Percentiles rank a stretch among this genome's conserved stretches.
These are phyloP conservation scores for Gorsachius goisagi DNA, from an alignment of 2,113 vertebrate genomes.

Conservation along the genomic window DNA sequence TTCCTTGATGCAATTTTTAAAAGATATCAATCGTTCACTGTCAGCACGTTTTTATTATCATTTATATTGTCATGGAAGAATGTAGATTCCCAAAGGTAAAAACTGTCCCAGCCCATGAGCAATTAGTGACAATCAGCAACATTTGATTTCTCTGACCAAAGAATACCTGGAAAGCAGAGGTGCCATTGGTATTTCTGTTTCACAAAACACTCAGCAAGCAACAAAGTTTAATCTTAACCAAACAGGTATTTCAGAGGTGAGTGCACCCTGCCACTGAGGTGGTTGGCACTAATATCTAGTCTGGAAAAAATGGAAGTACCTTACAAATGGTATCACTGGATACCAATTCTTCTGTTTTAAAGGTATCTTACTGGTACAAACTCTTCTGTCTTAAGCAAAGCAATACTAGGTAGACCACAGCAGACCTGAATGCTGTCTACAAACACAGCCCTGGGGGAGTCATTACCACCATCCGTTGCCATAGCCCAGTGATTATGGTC, in stretches of 20 bases:
- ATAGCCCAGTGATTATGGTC: background rate
- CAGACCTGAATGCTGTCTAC: background rate
- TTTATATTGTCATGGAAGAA: background rate
- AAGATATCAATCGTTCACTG: background rate
- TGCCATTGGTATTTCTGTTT: background rate
- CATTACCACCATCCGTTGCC: background rate
- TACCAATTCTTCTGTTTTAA: background rate
- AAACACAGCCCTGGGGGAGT: background rate
- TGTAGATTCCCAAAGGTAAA: background rate
- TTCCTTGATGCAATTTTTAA: background rate
- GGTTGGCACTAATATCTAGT: background rate
- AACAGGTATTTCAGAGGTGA: background rate
- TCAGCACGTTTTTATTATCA: background rate
- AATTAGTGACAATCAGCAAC: background rate
- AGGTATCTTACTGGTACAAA: background rate
- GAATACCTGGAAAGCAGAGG: background rate
- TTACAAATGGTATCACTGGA: background rate
- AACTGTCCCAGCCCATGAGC: background rate
- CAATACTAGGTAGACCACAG: background rate
- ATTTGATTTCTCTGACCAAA: background rate
- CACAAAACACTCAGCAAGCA: background rate
- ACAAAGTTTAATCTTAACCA: background rate
- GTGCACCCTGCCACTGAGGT: background rate
- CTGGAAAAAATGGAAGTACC: background rate
- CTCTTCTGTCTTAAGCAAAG: background rate